These are phyloP conservation scores for Sphenopsis melanotis DNA, from an alignment of 2,797 vertebrate genomes.

Conservation along the genomic window DNA sequence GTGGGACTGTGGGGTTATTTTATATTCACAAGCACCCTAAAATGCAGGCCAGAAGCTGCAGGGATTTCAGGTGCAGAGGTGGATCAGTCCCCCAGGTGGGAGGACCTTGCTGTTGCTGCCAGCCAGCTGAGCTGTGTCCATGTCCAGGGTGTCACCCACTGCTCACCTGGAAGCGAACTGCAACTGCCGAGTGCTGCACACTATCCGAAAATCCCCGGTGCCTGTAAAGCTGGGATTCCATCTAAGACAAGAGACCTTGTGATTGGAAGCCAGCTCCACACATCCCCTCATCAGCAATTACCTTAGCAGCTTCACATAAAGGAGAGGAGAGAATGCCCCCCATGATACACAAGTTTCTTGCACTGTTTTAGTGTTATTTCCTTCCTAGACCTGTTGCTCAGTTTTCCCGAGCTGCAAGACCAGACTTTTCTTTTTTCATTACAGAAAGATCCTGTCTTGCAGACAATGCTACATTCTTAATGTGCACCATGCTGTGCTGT, in stretches of 20 bases:
- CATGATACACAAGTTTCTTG: background rate
- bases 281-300: background rate
- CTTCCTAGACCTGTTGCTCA: background rate
- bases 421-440: background rate
- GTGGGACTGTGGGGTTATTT: background rate
- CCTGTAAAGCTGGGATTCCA: slow-evolving; percentile 27
- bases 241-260: slow-evolving; percentile 34
- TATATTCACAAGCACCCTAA: background rate
- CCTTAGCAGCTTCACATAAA: background rate
- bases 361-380: background rate
- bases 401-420: background rate
- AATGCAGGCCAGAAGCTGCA: background rate
- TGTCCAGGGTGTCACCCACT: background rate
- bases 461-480: background rate
- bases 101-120: background rate
- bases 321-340: background rate
- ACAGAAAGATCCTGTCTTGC: background rate
- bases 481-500: background rate
- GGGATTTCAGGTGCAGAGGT: background rate
- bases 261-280: background rate
- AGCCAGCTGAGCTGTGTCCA: background rate
- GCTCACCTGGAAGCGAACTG: slow-evolving; percentile 17
- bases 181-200: background rate
- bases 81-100: background rate
- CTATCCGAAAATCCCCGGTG: background rate